These are phyloP conservation scores for Drosophila engyochracea DNA, from an alignment of 2,888 invertebrate genomes.

Conservation along the genomic window DNA sequence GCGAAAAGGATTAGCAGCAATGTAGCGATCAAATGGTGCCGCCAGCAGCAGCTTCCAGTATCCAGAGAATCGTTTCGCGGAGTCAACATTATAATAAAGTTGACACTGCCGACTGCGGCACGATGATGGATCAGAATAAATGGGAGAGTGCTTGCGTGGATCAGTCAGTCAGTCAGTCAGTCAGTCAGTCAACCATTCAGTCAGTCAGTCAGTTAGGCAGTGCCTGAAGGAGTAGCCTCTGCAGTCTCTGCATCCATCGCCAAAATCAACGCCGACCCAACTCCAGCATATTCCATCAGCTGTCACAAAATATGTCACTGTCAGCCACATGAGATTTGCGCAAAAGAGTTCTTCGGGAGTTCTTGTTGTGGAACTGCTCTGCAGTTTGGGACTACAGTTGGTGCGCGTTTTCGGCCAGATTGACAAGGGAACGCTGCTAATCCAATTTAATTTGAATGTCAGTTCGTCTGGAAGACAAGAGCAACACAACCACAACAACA, in stretches of 20 bases:
- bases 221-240: constrained; percentile 10
- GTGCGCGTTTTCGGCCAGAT: constrained; percentile 66
- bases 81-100: constrained; percentile 71
- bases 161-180: constrained; percentile 15
- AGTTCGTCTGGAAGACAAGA: constrained; percentile 83
- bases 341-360: constrained; percentile 43
- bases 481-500: constrained; percentile 39
- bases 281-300: constrained; percentile 83
- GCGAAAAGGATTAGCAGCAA: constrained; percentile 83
- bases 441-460: constrained; percentile 85
- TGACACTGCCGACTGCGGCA: constrained; percentile 73
- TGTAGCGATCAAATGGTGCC: constrained; percentile 82
- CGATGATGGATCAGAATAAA: constrained; percentile 80
- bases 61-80: constrained; percentile 6
- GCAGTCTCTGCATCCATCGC: constrained; percentile 12
- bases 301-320: constrained; percentile 85
- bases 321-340: constrained; percentile 82
- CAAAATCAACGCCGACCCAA: constrained; percentile 50
- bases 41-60: constrained; percentile 67
- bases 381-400: constrained; percentile 37
- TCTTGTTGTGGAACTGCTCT: constrained; percentile 23
- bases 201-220: neutral
- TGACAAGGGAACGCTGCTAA: constrained; percentile 84
- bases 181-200: neutral
- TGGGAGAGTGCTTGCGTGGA: constrained; percentile 18